Percentiles rank a stretch among this genome's conserved stretches.
Conservation (phyloP, 2,797 vertebrate genomes). For the Gymnocypris eckloni region DNA sequence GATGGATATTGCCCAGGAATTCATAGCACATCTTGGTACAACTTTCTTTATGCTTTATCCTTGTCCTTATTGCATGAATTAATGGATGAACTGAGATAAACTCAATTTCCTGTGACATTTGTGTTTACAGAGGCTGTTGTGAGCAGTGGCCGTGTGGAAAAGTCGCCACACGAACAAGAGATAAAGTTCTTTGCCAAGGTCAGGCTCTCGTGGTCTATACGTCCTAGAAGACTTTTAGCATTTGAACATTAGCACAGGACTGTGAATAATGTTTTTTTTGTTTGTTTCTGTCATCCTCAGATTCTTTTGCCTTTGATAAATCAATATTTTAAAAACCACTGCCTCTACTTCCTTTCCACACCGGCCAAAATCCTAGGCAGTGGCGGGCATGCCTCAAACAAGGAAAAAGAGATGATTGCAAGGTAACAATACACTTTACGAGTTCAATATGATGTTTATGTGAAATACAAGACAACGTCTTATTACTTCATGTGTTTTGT, state of each 20-base stretch:
- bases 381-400: conserved; percentile 92
- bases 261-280: background rate
- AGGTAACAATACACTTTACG: conserved; percentile 74
- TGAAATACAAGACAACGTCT: background rate
- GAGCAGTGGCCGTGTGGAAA: conserved; percentile 93
- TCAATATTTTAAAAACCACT: conserved; percentile 96
- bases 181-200: conserved; percentile 98
- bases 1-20: conserved; percentile 96
- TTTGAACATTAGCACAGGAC: background rate
- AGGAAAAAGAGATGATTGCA: conserved; percentile 97
- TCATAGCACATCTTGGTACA: conserved; percentile 92
- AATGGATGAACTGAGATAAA: background rate
- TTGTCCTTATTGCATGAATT: background rate
- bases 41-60: background rate
- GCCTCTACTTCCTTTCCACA: conserved; percentile 94
- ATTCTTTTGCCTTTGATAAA: conserved; percentile 93
- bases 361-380: conserved; percentile 92
- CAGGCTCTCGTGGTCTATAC: conserved; percentile 21
- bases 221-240: background rate
- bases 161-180: conserved; percentile 95
- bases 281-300: conserved; percentile 68
- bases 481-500: background rate
- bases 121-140: conserved; percentile 88
- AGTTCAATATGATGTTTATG: background rate
- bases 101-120: background rate